Evolutionary conservation across 1,140 invertebrate species (phyloP), one percentile per base, ranked within the genome.

Genomic region (Drosophila nigrodunni): DNA sequence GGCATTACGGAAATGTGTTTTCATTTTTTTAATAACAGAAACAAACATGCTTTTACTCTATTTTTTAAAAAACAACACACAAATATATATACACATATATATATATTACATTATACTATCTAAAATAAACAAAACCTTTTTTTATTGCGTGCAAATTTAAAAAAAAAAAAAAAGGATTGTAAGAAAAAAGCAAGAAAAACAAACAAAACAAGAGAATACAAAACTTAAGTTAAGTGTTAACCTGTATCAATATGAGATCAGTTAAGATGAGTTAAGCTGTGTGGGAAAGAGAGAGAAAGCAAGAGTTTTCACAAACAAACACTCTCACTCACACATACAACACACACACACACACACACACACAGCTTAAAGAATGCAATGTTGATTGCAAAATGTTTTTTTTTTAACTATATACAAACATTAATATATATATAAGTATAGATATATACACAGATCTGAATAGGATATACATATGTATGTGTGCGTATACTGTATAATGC

Each of bases 181-280:
- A 54, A 54, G 13, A 37, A 39, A 39, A 34, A 55, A 43, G 35
- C 47, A 57, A 9, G 50, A 39, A 50, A 37, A 21, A 8, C 9
- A 69, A 46, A 52, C 30, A 50, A 13, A 21, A 21, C 18, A 21
- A 55, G 10, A 46, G 52, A 59, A 43, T 21, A 60, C 34, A 76
- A 71, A 74, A 43, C 44, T 54, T 70, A 78, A 55, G 49, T 71
- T 78, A 78, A 78, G 77, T 78, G 77, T 78, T 78, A 76, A 75
- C 73, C 70, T 67, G 39, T 75, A 75, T 43, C 39, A 18, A 75
- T 55, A 68, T 50, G 55, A 70, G 39, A 69, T 54, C 41, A 70
- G 41, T 52, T 66, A 43, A 34, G 37, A 57, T 25, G 25, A 59
- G 64, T 69, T 46, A 60, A 72, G 15, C 65, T 68, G 64, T 15